Base-by-base conservation (phyloP, 2,797 vertebrate species). In the Enteromius treurensis region DNA sequence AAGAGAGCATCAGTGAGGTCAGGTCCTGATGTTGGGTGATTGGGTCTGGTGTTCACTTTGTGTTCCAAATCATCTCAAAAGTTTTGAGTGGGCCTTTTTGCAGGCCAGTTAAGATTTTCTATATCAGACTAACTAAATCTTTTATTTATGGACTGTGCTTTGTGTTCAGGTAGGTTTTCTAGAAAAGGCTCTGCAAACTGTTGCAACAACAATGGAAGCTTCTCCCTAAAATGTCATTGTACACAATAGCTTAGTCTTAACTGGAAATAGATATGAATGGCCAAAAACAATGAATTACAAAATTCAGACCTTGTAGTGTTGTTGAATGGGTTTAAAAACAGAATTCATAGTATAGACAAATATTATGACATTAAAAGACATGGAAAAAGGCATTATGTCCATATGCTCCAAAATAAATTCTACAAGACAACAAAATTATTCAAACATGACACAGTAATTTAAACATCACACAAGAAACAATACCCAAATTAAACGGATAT, bases 21-120 rank as follows among this genome's bases (percentile, higher is more conserved):
- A 58, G 47, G 71, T 58, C 14, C 58, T 60, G 49, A 23, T 40
- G 29, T 34, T 75, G 32, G 47, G 49, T 55, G 49, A 55, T 29
- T 29, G 51, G 29, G 19, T 55, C 49, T 75, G 51, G 51, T 21
- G 55, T 32, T 14, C 32, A 55, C 11, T 55, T 5, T 32, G 6
- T 13, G 45, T n/a, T 75, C 26, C 11, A 75, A 75, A 75, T 75
- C 51, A 23, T 23, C 19, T n/a, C 51, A 75, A 40, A 75, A 40
- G 32, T 71, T n/a, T 37, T n/a, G 47, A 55, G 1, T 55, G 19
- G 5, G 21, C 71, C 5, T 55, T 37, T 55, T 21, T 55, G 34
- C 3, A 37, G 73, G 51, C 21, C 73, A 58, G 6, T 58, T 6
- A 58, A 58, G 14, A 37, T 75, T 21, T 75, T 75, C 73, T 13